These are phyloP conservation scores for Drosophila rufa DNA, from an alignment of 1,140 invertebrate genomes.

Conservation along the genomic window DNA sequence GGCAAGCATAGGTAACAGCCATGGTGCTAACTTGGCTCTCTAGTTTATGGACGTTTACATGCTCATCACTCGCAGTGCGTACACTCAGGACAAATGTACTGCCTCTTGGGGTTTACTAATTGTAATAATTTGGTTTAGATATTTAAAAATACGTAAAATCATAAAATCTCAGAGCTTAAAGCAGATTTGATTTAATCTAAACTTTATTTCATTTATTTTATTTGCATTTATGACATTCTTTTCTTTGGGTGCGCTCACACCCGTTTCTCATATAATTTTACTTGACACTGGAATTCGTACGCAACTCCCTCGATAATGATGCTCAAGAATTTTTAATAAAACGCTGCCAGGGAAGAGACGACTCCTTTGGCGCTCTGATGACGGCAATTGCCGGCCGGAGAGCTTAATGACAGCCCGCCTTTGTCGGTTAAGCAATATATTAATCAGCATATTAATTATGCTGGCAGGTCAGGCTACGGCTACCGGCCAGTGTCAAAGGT, in stretches of 20 bases:
- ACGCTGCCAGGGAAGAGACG: not conserved
- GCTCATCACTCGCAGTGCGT: constrained; percentile 3
- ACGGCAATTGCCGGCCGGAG: constrained; percentile 27
- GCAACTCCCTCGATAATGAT: constrained; percentile 47
- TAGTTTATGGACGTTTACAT: constrained; percentile 20
- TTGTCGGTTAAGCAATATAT: constrained; percentile 44
- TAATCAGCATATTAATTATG: constrained; percentile 56
- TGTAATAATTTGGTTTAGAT: not conserved
- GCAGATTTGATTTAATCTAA: not conserved
- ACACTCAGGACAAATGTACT: not conserved
- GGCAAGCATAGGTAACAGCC: constrained; percentile 8
- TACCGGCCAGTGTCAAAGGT: constrained; percentile 43
- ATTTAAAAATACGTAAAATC: no score
- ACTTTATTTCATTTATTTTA: not conserved
- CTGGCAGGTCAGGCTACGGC: constrained; percentile 6
- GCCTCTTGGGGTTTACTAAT: not conserved
- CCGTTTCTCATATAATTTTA: constrained; percentile 44
- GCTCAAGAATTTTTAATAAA: constrained; percentile 56
- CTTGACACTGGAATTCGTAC: constrained; percentile 32
- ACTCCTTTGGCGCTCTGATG: constrained; percentile 19
- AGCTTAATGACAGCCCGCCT: constrained; percentile 38
- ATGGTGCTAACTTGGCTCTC: constrained; percentile 4
- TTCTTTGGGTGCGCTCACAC: not conserved
- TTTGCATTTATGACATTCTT: not conserved
- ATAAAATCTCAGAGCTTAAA: not conserved